Evolutionary conservation across 2,888 invertebrate genomes (phyloP).

Genomic region (Andrena hattorfiana): DNA sequence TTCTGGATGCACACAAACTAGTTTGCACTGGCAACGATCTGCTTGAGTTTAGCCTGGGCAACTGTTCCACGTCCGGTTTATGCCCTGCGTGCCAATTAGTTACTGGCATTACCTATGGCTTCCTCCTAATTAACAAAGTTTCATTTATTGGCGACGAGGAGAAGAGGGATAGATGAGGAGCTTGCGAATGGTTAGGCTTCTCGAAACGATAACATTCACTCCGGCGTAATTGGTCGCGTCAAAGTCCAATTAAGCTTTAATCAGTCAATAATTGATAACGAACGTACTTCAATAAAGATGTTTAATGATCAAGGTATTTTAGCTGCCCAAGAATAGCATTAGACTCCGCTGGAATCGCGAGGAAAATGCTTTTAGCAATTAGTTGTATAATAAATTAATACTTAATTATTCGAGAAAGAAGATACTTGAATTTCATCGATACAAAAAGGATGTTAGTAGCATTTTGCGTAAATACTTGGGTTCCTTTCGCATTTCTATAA

Average conservation of each 20-base stretch:
- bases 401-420: not conserved
- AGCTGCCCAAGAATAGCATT: not conserved
- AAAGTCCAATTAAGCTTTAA: conserved; percentile 74
- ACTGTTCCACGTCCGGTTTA: conserved; percentile 69
- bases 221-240: conserved; percentile 72
- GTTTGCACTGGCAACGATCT: conserved; percentile 61
- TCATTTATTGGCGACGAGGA: conserved; percentile 78
- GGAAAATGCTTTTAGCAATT: not conserved
- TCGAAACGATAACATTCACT: conserved; percentile 60
- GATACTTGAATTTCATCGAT: not conserved
- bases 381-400: no score
- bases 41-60: conserved; percentile 59
- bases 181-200: conserved; percentile 41
- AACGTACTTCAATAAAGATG: not conserved
- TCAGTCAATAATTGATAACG: conserved; percentile 68
- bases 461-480: not conserved
- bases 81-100: conserved; percentile 82
- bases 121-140: conserved; percentile 83
- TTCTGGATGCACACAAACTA: conserved; percentile 19
- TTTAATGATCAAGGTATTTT: not conserved
- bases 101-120: conserved; percentile 80
- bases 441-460: not conserved
- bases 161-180: conserved; percentile 41
- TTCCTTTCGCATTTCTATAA: not conserved
- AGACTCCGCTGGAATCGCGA: no score